Base-by-base conservation (phyloP, 2,888 invertebrate genomes). In the Lepidocyrtoides sp. region DNA sequence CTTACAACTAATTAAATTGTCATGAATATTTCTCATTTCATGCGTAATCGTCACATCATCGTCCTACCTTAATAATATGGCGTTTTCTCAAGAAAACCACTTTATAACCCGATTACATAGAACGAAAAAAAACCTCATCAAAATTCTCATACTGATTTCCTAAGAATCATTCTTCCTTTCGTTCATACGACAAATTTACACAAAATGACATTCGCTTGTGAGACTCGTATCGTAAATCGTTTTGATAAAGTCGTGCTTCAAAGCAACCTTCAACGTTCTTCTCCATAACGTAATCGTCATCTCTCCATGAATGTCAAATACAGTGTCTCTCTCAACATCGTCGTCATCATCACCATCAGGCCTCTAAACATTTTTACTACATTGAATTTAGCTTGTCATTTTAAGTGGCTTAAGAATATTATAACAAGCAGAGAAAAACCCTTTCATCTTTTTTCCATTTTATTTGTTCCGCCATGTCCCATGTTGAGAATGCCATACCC, bases 241-340 rank as follows among this genome's bases (percentile, higher is more conserved):
- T 63, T 72, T 72, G 41, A 44, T 72, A 44, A 17, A 48, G 26
- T 48, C 51, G 75, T 75, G 51, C 48, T 26, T 26, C 14, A 51
- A 75, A 44, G 29, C 51, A 77, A 3, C 44, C 77, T 48, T 54
- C 12, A 41, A 72, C 44, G 44, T 44, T 10, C 63, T 66, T 66
- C 66, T 69, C 72, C 41, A 69, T 36, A 69, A 12, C n/a, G 12
- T 36, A 23, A 57, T 57, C 54, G 36, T 36, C 77, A 29, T 5
- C 17, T 77, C 29, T 79, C 57, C 12, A 20, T 79, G 57, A 51
- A 26, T 77, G 77, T 77, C 77, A 51, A 77, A 79, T 32, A 10
- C 2, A 0, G 17, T n/a, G n/a, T n/a, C n/a, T 36, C 54, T 77
- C 51, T 17, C 57, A 36, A 57, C 36, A 54, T 79, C 57, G 29